A percentile compares a stretch with the other conserved stretches of the same genome.
Evolutionary conservation across 2,888 invertebrate species (phyloP).

Genomic region (Oscheius onirici): DNA sequence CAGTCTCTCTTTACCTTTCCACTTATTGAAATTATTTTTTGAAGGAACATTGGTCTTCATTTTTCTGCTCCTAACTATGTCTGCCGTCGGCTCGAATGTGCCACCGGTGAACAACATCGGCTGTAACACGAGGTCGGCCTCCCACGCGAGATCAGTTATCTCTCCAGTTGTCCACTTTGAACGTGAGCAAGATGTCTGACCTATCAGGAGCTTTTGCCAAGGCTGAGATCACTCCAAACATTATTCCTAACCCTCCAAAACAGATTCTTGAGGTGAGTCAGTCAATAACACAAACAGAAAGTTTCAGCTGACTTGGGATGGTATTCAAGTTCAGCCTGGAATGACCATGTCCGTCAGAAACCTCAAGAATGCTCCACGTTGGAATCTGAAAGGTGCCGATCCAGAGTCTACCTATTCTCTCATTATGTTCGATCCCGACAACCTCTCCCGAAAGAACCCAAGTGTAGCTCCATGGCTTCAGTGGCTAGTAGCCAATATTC

Average conservation of each 20-base stretch:
- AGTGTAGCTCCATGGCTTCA: slow-evolving; percentile 72
- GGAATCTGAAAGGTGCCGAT: slow-evolving; percentile 64
- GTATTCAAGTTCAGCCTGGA: slow-evolving; percentile 68
- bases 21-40: neutral
- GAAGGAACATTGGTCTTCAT: neutral
- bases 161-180: neutral
- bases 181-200: slow-evolving; percentile 57
- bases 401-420: slow-evolving; percentile 70
- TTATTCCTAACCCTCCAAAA: slow-evolving; percentile 67
- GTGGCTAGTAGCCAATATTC: slow-evolving; percentile 71
- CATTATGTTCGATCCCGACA: slow-evolving; percentile 72
- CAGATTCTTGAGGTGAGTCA: slow-evolving; percentile 42
- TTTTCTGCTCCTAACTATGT: neutral
- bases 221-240: slow-evolving; percentile 68
- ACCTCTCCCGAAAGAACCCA: slow-evolving; percentile 71
- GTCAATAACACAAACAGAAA: neutral
- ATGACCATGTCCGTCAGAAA: slow-evolving; percentile 62
- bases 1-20: neutral
- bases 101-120: neutral
- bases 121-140: slow-evolving; percentile 16
- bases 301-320: slow-evolving; percentile 68
- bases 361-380: slow-evolving; percentile 69
- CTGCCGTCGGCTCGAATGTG: neutral
- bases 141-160: slow-evolving; percentile 5
- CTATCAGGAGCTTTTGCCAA: slow-evolving; percentile 61